Evolutionary conservation across 2,797 vertebrate species (phyloP), one percentile per base, ranked within the genome.

Genomic region (Brotula barbata): DNA sequence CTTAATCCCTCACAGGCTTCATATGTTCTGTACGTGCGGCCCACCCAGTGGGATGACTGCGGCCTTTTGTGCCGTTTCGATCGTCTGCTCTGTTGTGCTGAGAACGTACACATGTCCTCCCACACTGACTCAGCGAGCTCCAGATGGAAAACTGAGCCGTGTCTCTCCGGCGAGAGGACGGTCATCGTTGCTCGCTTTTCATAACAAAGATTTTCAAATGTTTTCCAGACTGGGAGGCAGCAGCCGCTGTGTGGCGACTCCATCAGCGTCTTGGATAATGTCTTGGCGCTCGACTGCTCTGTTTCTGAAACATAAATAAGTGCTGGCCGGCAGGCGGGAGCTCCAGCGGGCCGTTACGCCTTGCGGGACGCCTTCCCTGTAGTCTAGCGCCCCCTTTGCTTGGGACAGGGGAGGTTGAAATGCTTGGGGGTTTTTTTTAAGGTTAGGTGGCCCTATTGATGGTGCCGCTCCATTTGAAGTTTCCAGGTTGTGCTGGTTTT

Each of bases 161-260:
- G 53, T 55, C 58, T 57, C 48, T 50, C 33, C 42, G 45, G 60
- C 49, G 21, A 50, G 52, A 63, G 52, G 75, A 75, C 39, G 58
- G 62, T 83, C 85, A 88, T 90, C 84, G 85, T 84, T 79, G 82
- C 80, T 33, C 76, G 89, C 88, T 87, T 89, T 81, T 85, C 89
- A 84, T 80, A 90, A 84, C 73, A 93, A 85, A 89, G 88, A 71
- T 57, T 76, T 74, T 72, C 68, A 90, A 88, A 91, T 91, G 62
- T 73, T 88, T 93, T 87, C 88, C 90, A 93, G 89, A 87, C 87
- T 77, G 79, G 74, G 87, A 91, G 82, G 66, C 79, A 83, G 78
- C 85, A 70, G 75, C 87, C 83, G 68, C 77, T 76, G 77, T 71
- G 81, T 64, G 79, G 78, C 0, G 59, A 76, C 82, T 87, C 82